Evolutionary conservation across 2,888 invertebrate species (phyloP), one percentile per base, ranked within the genome.

Genomic region (Amphipoea lucens): DNA sequence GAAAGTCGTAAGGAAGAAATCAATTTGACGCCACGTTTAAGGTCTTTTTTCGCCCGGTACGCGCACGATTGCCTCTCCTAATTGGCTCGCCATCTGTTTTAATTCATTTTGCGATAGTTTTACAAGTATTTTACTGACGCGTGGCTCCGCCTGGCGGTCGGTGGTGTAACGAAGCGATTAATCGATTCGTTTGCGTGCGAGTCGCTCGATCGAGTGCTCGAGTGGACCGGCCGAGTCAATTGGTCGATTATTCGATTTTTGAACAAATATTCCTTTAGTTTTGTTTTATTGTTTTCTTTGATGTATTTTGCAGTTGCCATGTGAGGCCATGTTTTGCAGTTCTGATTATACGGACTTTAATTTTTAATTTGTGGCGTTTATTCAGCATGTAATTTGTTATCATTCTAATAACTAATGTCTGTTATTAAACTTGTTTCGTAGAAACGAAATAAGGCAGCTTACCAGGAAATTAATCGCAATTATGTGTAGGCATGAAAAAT

Each of bases 71-170:
- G 96, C 94, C 94, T 95, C 92, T 94, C 96, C 97, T 97, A 97
- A 97, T 97, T 97, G 97, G 96, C 95, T 96, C 94, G 92, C 95
- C 96, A 96, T 96, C 95, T 96, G 96, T 96, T 96, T 96, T 95
- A 96, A 97, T 97, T 97, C 96, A 96, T 96, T 96, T 96, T 92
- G 96, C 96, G 96, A 96, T 96, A 96, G 96, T 96, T 97, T 96
- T 96, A 96, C 96, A 96, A 96, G 96, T 96, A 96, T 96, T 96
- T 96, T 96, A 96, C 95, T 96, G 96, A 96, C 94, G 95, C 95
- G 95, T 95, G 95, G 96, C 96, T 95, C 96, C 96, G 96, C 95
- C 96, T 95, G 95, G 94, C 93, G 95, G 93, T 89, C 91, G 92
- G 89, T 90, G 92, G 94, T 93, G 96, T 94, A 96, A 95, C 96